These are phyloP conservation scores for Alcedo atthis DNA, from an alignment of 2,797 vertebrate genomes.

Conservation along the genomic window DNA sequence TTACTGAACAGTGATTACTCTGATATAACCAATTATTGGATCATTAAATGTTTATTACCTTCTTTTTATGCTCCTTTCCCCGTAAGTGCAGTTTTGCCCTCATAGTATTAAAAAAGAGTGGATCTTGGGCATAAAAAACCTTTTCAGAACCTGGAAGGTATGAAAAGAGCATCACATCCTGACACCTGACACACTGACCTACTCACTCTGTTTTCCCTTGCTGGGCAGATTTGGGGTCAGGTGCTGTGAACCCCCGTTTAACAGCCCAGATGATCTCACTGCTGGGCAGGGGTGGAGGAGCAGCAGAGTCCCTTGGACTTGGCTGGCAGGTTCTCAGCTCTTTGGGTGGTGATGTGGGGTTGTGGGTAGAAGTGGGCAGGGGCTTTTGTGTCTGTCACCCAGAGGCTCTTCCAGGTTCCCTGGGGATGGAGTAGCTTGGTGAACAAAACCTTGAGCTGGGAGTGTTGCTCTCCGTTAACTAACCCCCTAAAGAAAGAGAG, in stretches of 20 bases:
- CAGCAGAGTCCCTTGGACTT: accelerated
- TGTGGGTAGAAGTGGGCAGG: not conserved
- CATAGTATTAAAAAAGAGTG: slow-evolving; percentile 66
- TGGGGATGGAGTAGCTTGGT: not conserved
- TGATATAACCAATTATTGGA: slow-evolving; percentile 84
- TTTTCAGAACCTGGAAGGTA: slow-evolving; percentile 36
- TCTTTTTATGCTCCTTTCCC: slow-evolving; percentile 78
- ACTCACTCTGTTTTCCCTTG: not conserved
- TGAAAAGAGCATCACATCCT: slow-evolving; percentile 49
- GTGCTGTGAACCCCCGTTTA: not conserved
- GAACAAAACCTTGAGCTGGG: not conserved
- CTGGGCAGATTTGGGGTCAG: not conserved
- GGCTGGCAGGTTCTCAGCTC: not conserved
- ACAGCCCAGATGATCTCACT: not conserved
- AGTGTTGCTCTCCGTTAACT: not conserved
- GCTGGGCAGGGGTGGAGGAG: not conserved
- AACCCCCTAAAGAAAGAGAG: not conserved
- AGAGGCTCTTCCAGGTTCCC: not conserved
- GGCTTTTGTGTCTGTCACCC: not conserved
- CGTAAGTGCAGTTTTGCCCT: slow-evolving; percentile 78
- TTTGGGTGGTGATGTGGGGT: accelerated
- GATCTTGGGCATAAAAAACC: slow-evolving; percentile 55
- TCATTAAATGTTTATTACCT: slow-evolving; percentile 86
- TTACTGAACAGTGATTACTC: slow-evolving; percentile 83
- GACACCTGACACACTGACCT: slow-evolving; percentile 32